These are phyloP conservation scores for Phalanger gymnotis DNA, from an alignment of 2,797 vertebrate species.

Conservation along the genomic window DNA sequence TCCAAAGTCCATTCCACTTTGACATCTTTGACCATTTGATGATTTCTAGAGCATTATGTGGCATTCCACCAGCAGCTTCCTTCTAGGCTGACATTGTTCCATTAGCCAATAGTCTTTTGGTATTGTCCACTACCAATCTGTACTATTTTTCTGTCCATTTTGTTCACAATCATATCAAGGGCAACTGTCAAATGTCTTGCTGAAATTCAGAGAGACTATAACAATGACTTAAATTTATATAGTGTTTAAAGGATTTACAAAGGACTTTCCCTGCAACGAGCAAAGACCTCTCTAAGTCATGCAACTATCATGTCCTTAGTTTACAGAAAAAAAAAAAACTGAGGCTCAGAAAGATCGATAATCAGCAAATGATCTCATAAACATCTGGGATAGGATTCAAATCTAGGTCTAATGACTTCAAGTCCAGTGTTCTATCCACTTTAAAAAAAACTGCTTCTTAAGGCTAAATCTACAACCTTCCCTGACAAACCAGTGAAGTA, in stretches of 20 bases:
- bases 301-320: neutral
- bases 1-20: neutral
- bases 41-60: neutral
- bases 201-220: neutral
- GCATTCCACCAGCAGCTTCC: neutral
- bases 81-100: neutral
- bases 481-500: neutral
- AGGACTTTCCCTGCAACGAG: neutral
- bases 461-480: neutral
- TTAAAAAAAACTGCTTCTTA: neutral
- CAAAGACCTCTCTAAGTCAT: neutral
- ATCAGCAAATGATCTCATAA: neutral
- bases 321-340: neutral
- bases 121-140: neutral
- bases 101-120: neutral
- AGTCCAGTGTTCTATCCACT: neutral
- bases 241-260: neutral
- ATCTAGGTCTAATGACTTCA: neutral
- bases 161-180: neutral
- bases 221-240: neutral
- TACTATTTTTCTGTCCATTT: neutral
- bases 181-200: neutral
- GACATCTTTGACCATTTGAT: neutral
- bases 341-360: neutral
- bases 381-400: neutral